Base-by-base conservation (phyloP, 2,113 vertebrate species). In the Etia nguti region DNA sequence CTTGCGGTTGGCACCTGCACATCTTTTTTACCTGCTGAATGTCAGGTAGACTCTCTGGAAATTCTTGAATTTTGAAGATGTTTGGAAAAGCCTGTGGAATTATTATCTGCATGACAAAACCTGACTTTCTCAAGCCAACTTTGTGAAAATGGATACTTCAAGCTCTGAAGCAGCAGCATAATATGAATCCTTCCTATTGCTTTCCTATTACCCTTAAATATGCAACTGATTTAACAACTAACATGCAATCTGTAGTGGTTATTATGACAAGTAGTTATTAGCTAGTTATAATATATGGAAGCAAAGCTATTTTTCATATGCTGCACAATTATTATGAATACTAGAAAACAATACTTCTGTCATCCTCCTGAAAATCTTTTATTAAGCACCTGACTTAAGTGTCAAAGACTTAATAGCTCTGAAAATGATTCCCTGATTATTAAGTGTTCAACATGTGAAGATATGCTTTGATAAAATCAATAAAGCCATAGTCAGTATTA, bases 1-100 rank as follows among this genome's bases (percentile, higher is more conserved):
- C 86, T 70, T 79, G 83, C 24, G 84, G 85, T 54, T 90, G 92
- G 84, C 90, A 93, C 93, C 91, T 93, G 92, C 89, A 87, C 83
- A 24, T 79, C 20, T 22, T 79, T 81, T 68, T 79, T 68, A 80
- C 80, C 41, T 43, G 46, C n/a, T 29, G 22, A 62, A 85, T 85
- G 13, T 85, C 52, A 48, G 43, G 48, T 54, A 59, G 54, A 77
- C 16, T 52, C 26, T 52, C 18, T 52, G 46, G 46, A 83, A 81
- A 56, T 73, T 73, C n/a, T 75, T 24, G 20, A 31, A 77, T 84
- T 88, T 80, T 46, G 24, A 80, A 60, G 55, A 79, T 57, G 68
- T 31, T 50, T 43, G 24, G 22, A 24, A 81, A 62, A 52, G 13
- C 11, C 18, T 70, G 29, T 50, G 46, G 43, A 75, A 75, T 50